Evolutionary conservation across 2,113 vertebrate species (phyloP).

Genomic region (Elephas maximus): DNA sequence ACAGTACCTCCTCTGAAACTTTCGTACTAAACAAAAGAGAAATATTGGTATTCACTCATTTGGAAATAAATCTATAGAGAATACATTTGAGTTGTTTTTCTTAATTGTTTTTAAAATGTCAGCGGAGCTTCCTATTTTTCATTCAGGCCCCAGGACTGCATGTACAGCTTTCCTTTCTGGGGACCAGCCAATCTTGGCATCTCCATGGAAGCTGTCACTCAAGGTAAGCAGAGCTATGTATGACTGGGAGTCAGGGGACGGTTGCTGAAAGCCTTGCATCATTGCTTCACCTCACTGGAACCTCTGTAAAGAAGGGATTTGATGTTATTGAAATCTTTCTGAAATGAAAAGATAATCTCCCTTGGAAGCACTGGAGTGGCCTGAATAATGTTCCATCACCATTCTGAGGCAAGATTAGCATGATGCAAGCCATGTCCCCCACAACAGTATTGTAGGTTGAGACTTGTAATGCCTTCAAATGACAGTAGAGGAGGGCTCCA

Average conservation of each 20-base stretch:
- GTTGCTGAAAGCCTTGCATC: background rate
- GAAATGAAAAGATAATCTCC: constrained; percentile 5
- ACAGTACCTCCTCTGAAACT: background rate
- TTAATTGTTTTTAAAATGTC: constrained; percentile 68
- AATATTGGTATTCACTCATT: constrained; percentile 47
- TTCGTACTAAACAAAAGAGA: constrained; percentile 36
- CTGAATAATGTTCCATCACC: background rate
- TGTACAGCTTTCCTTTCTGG: background rate
- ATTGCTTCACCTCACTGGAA: background rate
- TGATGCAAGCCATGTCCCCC: no score
- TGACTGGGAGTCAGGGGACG: background rate
- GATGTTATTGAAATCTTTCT: background rate
- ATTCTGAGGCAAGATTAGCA: background rate
- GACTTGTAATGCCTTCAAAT: background rate
- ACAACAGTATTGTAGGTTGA: background rate
- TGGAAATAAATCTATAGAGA: constrained; percentile 72
- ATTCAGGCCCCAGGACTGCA: background rate
- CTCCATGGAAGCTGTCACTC: constrained; percentile 34
- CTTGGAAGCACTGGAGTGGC: background rate
- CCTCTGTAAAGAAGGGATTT: background rate
- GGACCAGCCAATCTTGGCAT: background rate
- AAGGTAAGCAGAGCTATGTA: background rate
- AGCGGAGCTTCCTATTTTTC: background rate
- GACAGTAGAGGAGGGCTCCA: background rate
- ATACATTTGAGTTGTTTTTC: constrained; percentile 36